Conservation (phyloP, 2,797 vertebrate species). For the Trichosurus vulpecula region DNA sequence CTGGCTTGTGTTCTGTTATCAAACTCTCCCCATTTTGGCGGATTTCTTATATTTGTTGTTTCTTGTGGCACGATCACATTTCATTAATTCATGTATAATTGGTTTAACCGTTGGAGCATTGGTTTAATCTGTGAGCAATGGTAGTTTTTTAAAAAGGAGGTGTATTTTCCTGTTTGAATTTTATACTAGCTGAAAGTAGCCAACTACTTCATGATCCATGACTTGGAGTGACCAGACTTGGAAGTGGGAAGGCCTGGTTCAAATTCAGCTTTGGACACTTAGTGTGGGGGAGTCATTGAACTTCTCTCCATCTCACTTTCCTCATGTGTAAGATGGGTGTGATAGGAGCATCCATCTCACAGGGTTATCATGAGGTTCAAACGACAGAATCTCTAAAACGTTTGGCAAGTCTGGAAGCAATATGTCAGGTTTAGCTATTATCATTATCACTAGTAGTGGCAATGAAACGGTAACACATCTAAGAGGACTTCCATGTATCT, state of each 20-base stretch:
- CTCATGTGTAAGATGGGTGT: not conserved
- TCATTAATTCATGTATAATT: not conserved
- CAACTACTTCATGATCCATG: not conserved
- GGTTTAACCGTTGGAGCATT: not conserved
- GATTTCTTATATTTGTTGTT: not conserved
- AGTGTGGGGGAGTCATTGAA: not conserved
- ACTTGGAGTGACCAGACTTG: not conserved
- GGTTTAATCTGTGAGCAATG: not conserved
- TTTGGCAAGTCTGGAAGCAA: not conserved
- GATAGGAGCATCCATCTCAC: not conserved
- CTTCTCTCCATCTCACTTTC: not conserved
- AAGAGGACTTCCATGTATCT: slow-evolving; percentile 5
- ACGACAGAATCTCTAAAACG: not conserved
- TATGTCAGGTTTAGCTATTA: not conserved
- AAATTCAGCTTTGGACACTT: not conserved
- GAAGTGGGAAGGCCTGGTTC: not conserved
- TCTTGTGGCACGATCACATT: not conserved
- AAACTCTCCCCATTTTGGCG: not conserved
- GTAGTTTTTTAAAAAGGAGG: not conserved
- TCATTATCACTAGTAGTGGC: accelerated
- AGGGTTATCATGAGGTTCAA: not conserved
- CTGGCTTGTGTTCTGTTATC: not conserved
- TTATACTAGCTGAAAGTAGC: not conserved
- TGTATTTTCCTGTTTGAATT: slow-evolving; percentile 36
- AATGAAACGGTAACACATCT: not conserved